Base-by-base conservation (phyloP, 2,888 invertebrate genomes). In the Globia sparganii region DNA sequence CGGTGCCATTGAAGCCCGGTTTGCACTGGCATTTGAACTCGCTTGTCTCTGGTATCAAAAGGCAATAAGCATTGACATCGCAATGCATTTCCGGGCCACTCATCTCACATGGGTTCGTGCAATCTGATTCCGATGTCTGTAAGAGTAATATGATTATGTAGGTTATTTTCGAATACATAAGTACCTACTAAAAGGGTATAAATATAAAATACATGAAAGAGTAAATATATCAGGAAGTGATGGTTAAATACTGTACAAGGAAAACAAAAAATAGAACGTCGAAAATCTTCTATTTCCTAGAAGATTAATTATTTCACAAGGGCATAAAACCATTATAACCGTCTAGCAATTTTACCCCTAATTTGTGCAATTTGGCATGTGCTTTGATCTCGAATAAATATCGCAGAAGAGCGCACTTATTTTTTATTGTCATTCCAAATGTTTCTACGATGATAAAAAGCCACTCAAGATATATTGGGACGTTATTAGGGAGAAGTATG, bases 21-120 rank as follows among this genome's bases (percentile, higher is more conserved):
- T 99, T 99, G 94, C 99, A 99, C 92, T 99, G 98, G 92, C 99
- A 99, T 90, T 98, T 98, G 96, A 98, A 99, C 90, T 98, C 98
- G 86, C 98, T 98, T 18, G 98, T 98, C 92, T 99, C 99, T 0
- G 98, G 97, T 72, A 98, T 97, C 82, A 99, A 97, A 11, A 99
- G 97, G 91, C 99, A 99, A 92, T 98, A 98, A 0, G 99, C 99
- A 92, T 99, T 99, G 0, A 97, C 95, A 93, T 99, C 98, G 90
- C 99, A 99, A 88, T 98, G 98, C 96, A 98, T 98, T 89, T 98
- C 98, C 1, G 98, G 97, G 59, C 98, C 98, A 88, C 97, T 97
- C 94, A 98, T 98, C 91, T 99, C 98, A 91, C 99, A 99, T 0
- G 99, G 99, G 93, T 99, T 99, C 71, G 98, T 98, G 93, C 99